Evolutionary conservation across 2,888 invertebrate genomes (phyloP), one percentile per base, ranked within the genome.

Genomic region (Ischnus inquisitorius): DNA sequence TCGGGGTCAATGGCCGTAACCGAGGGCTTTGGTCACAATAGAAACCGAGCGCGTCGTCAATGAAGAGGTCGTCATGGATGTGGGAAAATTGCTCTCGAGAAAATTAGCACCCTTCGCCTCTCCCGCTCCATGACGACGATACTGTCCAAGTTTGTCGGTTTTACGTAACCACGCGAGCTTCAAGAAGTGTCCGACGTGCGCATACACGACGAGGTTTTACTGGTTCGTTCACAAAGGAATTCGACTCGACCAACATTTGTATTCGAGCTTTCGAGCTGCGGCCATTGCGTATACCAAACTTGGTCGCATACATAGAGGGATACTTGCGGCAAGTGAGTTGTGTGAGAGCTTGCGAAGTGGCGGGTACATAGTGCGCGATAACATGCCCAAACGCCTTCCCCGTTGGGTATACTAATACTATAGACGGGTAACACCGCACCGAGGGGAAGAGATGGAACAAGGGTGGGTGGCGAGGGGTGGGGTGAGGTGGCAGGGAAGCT

Each of bases 261-360:
- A 46, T 46, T 39, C 57, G 72, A 46, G 60, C 60, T 60, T 60
- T 62, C 60, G 72, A 28, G 46, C 46, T 34, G 34, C 43, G 62
- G 62, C 60, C 62, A 46, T 74, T 62, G 28, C 72, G 28, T 1
- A 5, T 5, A 19, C 14, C 8, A 2, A 25, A 16, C 19, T 51
- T 51, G 51, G 51, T 16, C 3, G 14, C 60, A 14, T n/a, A n/a
- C 28, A n/a, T 1, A 14, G 14, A 60, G 14, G 5, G 28, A 5
- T 28, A 14, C 14, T 22, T 4, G 72, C 46, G 28, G 34, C 46
- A 46, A 62, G 72, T 46, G 72, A 46, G 28, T 28, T 43, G 72
- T 72, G 72, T 46, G 46, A 22, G 72, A 46, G 72, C 16, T 74
- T 74, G 72, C 62, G 34, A 74, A 74, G 72, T 81, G 64, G 81